Base-by-base conservation (phyloP, 2,888 invertebrate genomes). In the Cactoblastis cactorum region DNA sequence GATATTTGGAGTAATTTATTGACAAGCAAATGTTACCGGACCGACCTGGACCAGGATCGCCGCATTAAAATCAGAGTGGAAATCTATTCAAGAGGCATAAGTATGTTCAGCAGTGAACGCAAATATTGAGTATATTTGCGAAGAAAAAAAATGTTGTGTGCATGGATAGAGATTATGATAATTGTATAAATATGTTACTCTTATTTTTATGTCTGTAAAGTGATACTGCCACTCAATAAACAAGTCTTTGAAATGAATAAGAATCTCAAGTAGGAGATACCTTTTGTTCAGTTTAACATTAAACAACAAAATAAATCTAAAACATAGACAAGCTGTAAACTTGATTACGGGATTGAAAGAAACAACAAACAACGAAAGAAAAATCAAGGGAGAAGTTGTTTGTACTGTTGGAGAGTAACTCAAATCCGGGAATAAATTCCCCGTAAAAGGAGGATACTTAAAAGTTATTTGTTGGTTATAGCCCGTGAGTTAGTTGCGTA, bases 331-430 rank as follows among this genome's bases (percentile, higher is more conserved):
- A 77, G 69, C 72, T 74, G 63, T 71, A 80, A 79, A 82, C 78
- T 76, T 77, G 77, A 83, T 82, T 80, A 83, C 72, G 56, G 67
- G 69, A 80, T 82, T 74, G 77, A 77, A 74, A 71, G 76, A 77
- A 82, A 80, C 71, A 79, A 80, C 77, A 82, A 81, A 81, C 74
- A 80, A 62, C 67, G 66, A 69, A 74, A 74, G 72, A 74, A 78
- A 82, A 80, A 82, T 80, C 79, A 79, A 71, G 70, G 70, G 66
- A 71, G 66, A 64, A 71, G 60, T 62, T 77, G 74, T 82, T 83
- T 80, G 73, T 74, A 62, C 62, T 68, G 57, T 57, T 71, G 67
- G 57, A 57, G 71, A 68, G 69, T 74, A 75, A 76, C 74, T 71
- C 68, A 70, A 78, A 76, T 69, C 70, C 61, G 61, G 61, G 64